Base-by-base conservation (phyloP, 2,888 invertebrate genomes). In the Podotricha telesiphe region DNA sequence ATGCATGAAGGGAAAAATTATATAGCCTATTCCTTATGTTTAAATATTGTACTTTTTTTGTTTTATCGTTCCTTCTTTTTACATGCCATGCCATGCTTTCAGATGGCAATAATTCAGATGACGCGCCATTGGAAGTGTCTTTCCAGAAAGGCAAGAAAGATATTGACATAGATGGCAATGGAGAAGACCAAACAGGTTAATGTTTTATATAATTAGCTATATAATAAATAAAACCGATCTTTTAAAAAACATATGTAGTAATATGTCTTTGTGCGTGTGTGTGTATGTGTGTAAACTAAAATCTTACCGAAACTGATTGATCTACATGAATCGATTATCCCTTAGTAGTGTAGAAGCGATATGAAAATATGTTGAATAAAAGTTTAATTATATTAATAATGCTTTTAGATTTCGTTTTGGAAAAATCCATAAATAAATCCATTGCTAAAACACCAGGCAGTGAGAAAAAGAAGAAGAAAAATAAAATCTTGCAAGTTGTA, bases 51-150 rank as follows among this genome's bases (percentile, higher is more conserved):
- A 6, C 37, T 37, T 8, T 37, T 10, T 10, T 53, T 3, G 28
- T 34, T 53, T 17, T 4, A 37, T 28, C n/a, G n/a, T n/a, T n/a
- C n/a, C n/a, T n/a, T n/a, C n/a, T n/a, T n/a, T n/a, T n/a, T n/a
- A n/a, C n/a, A n/a, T 53, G 8, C 34, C 5, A 17, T 17, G n/a
- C n/a, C n/a, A n/a, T n/a, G n/a, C 8, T 28, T 45, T n/a, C 10
- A 59, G 59, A 59, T 59, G 59, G 11, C 22, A 59, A 64, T 51
- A 63, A 72, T 65, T 74, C 71, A 1, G 78, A 81, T 55, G 82
- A 79, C 15, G 76, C 79, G 2, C 84, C 84, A 7, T 56, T 76
- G 22, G 84, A 85, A 74, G 65, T 81, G 11, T 73, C 80, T 6
- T 80, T 75, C 70, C 68, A 71, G 69, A 82, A 77, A 66, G 74